These are phyloP conservation scores for Cavia porcellus DNA, from an alignment of 2,113 vertebrate species.

Conservation along the genomic window DNA sequence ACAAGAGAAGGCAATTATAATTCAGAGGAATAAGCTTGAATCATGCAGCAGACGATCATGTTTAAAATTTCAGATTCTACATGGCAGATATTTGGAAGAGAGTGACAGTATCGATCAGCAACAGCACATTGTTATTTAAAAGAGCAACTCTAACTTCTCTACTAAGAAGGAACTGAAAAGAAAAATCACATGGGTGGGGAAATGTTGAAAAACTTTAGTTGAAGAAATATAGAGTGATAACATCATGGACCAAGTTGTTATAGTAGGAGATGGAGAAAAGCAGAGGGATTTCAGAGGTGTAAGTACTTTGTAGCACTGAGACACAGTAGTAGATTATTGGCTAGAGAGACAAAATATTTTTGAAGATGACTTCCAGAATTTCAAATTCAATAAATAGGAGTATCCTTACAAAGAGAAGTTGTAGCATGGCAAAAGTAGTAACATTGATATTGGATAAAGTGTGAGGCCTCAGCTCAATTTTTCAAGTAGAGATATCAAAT, in stretches of 20 bases:
- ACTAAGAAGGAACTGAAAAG: not conserved
- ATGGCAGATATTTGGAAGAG: not conserved
- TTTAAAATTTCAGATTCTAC: not conserved
- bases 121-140: not conserved
- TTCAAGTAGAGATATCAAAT: not conserved
- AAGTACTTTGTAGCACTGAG: not conserved
- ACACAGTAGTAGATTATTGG: not conserved
- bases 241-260: not conserved
- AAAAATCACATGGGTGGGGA: not conserved
- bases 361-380: not conserved
- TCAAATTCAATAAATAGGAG: not conserved
- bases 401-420: not conserved
- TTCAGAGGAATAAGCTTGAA: not conserved
- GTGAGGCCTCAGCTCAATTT: not conserved
- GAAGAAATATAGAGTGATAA: not conserved
- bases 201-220: not conserved
- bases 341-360: not conserved
- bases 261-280: not conserved
- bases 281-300: not conserved
- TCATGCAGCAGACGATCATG: not conserved
- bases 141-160: not conserved
- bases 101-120: not conserved
- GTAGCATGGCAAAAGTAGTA: not conserved
- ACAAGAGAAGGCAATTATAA: not conserved
- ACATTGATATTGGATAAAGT: not conserved